Evolutionary conservation across 2,113 vertebrate genomes (phyloP).

Genomic region (Chaetodon auriga): DNA sequence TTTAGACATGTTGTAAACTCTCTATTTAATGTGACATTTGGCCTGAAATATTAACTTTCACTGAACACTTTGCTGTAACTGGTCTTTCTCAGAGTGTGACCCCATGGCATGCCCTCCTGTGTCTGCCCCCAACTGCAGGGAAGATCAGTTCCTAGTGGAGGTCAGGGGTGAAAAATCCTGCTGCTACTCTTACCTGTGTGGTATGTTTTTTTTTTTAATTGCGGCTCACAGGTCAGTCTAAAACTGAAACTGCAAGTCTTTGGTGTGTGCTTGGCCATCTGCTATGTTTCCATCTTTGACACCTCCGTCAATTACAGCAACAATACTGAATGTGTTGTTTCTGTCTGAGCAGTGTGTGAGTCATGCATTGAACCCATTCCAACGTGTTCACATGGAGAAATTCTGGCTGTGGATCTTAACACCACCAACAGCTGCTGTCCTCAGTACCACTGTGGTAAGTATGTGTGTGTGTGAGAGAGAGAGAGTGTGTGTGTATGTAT

Average conservation of each 20-base stretch:
- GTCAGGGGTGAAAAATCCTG: conserved; percentile 90
- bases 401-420: conserved; percentile 92
- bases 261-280: conserved; percentile 3
- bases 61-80: conserved; percentile 37
- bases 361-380: conserved; percentile 92
- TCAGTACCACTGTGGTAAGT: conserved; percentile 92
- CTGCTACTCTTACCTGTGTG: conserved; percentile 94
- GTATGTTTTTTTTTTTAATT: conserved; percentile 79
- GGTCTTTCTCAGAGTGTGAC: conserved; percentile 90
- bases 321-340: conserved; percentile 41
- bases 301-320: conserved; percentile 38
- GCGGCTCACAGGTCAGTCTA: neutral
- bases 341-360: conserved; percentile 84
- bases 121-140: conserved; percentile 88
- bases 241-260: neutral
- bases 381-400: conserved; percentile 89
- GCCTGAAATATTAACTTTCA: neutral
- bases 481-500: neutral
- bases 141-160: conserved; percentile 94
- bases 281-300: neutral
- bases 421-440: conserved; percentile 93
- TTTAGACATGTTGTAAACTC: neutral
- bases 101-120: conserved; percentile 87
- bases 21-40: neutral
- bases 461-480: neutral